Percentiles rank a stretch among this genome's conserved stretches.
Conservation (phyloP, 2,888 invertebrate species). For the Euzetes globulus region DNA sequence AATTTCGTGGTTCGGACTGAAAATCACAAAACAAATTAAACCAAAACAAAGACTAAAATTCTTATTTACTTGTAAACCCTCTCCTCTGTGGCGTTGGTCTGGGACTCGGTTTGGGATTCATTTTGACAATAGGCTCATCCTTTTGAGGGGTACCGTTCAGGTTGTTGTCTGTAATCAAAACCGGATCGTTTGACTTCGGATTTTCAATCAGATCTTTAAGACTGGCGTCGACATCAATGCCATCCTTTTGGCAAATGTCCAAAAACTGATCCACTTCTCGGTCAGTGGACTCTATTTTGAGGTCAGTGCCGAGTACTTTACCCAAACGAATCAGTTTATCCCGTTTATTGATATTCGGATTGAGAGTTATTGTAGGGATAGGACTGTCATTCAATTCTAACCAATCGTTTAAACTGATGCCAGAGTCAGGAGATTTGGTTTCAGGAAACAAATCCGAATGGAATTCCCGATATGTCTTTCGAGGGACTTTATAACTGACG, state of each 20-base stretch:
- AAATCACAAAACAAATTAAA: slow-evolving; percentile 29
- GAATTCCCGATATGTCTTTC: slow-evolving; percentile 86
- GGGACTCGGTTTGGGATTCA: too few species aligned
- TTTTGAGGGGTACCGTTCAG: not conserved
- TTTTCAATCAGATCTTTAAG: slow-evolving; percentile 14
- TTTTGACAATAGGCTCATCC: not conserved
- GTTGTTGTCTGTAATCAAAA: not conserved
- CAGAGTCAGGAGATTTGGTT: slow-evolving; percentile 70
- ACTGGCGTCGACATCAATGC: slow-evolving; percentile 23
- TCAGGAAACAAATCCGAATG: slow-evolving; percentile 91
- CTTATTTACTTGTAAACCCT: not conserved
- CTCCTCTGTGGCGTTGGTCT: slow-evolving; percentile 3
- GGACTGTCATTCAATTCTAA: slow-evolving; percentile 61
- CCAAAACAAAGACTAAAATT: too few species aligned
- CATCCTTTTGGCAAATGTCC: not conserved
- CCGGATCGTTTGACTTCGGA: not conserved
- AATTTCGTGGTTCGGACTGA: slow-evolving; percentile 78
- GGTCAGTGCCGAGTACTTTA: not conserved
- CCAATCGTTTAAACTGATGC: slow-evolving; percentile 74
- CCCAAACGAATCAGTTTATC: slow-evolving; percentile 11
- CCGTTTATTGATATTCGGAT: slow-evolving; percentile 12
- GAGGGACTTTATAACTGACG: slow-evolving; percentile 86
- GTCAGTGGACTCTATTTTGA: not conserved
- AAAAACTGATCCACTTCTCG: slow-evolving; percentile 5
- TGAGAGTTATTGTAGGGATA: slow-evolving; percentile 10